Evolutionary conservation across 2,888 invertebrate genomes (phyloP).

Genomic region (Sicus ferrugineus): DNA sequence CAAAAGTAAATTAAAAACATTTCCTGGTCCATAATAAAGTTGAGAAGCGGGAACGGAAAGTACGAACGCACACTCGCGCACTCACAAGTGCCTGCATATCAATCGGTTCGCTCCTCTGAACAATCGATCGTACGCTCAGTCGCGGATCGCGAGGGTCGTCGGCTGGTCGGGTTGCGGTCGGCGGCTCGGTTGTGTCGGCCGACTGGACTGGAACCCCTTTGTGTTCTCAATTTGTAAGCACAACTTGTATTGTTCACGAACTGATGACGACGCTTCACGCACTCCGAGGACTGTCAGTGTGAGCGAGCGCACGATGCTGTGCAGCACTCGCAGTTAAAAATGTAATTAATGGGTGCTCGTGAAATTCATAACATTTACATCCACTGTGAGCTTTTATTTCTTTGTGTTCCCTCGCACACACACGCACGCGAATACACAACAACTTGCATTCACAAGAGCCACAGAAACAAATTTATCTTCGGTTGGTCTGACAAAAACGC

Average conservation of each 20-base stretch:
- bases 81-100: no score
- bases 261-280: slow-evolving; percentile 7
- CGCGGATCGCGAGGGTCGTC: not conserved
- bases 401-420: not conserved
- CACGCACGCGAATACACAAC: not conserved
- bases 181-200: slow-evolving; percentile 7
- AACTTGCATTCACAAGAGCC: not conserved
- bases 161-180: not conserved
- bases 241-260: slow-evolving; percentile 21
- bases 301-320: not conserved
- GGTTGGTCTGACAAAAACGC: slow-evolving; percentile 14
- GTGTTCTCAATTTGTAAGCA: slow-evolving; percentile 18
- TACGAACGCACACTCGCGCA: no score
- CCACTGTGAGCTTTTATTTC: not conserved
- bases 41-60: not conserved
- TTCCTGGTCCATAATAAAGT: slow-evolving; percentile 14
- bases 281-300: not conserved
- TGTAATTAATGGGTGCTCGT: slow-evolving; percentile 23
- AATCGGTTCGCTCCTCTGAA: no score
- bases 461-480: slow-evolving; percentile 6
- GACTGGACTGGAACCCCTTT: not conserved
- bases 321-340: not conserved
- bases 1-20: slow-evolving; percentile 15
- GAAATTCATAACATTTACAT: slow-evolving; percentile 24
- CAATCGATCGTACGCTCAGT: no score